These are phyloP conservation scores for Canis aureus DNA, from an alignment of 2,113 vertebrate species.

Conservation along the genomic window DNA sequence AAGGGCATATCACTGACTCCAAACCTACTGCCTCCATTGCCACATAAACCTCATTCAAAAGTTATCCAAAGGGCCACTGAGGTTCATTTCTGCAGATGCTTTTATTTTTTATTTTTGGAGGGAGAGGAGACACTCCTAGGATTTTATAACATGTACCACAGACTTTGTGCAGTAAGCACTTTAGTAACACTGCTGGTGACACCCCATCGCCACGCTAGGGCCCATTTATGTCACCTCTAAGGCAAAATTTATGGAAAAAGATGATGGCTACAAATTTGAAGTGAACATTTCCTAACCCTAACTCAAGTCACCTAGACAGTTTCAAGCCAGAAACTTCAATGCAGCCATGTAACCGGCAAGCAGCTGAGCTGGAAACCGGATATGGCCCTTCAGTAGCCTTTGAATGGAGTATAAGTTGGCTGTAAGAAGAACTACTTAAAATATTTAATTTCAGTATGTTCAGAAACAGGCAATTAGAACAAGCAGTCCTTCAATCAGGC, in stretches of 20 bases:
- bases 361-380: conserved; percentile 70
- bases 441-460: conserved; percentile 85
- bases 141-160: conserved; percentile 31
- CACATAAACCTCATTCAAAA: conserved; percentile 97
- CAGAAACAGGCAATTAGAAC: conserved; percentile 91
- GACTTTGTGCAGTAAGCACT: conserved; percentile 37
- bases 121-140: neutral
- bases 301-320: conserved; percentile 41
- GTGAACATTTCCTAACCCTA: conserved; percentile 24
- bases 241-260: conserved; percentile 45
- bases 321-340: conserved; percentile 52
- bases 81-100: conserved; percentile 70
- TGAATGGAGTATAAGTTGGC: conserved; percentile 91
- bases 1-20: conserved; percentile 89
- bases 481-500: conserved; percentile 90
- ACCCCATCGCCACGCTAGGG: neutral
- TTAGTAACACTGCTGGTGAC: neutral
- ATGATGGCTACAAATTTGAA: conserved; percentile 54
- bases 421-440: conserved; percentile 88
- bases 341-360: conserved; percentile 41
- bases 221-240: neutral
- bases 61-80: conserved; percentile 88
- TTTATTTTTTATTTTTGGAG: conserved; percentile 57
- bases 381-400: conserved; percentile 91
- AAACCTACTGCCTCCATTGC: conserved; percentile 88